Evolutionary conservation across 2,888 invertebrate genomes (phyloP).

Genomic region (Ormyrus nitidulus): DNA sequence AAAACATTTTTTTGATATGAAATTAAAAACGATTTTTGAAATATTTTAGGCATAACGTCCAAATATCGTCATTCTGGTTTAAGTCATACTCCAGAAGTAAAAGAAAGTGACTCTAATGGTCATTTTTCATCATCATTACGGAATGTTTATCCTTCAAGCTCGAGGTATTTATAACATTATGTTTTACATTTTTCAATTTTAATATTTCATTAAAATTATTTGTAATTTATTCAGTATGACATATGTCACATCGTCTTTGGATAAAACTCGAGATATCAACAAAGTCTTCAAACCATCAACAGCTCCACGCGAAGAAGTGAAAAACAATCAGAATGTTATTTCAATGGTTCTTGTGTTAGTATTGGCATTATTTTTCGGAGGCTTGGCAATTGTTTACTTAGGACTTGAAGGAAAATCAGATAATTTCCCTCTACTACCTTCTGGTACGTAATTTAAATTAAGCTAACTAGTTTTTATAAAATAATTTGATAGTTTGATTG

Average conservation of each 20-base stretch:
- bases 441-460: constrained; percentile 68
- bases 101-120: constrained; percentile 72
- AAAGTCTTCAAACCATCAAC: constrained; percentile 47
- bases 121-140: constrained; percentile 68
- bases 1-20: not conserved
- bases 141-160: constrained; percentile 66
- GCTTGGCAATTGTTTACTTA: constrained; percentile 74
- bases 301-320: constrained; percentile 64
- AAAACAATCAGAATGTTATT: constrained; percentile 72
- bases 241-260: constrained; percentile 64
- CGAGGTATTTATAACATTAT: constrained; percentile 62
- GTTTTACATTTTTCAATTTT: constrained; percentile 28
- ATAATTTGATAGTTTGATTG: constrained; percentile 25
- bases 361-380: constrained; percentile 73
- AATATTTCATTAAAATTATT: constrained; percentile 21
- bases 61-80: constrained; percentile 61
- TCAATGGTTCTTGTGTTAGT: constrained; percentile 74
- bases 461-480: constrained; percentile 25
- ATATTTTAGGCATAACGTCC: constrained; percentile 56
- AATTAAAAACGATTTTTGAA: not conserved
- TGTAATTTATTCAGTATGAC: constrained; percentile 60
- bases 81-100: constrained; percentile 63
- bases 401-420: constrained; percentile 73
- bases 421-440: constrained; percentile 68
- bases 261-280: constrained; percentile 62